These are phyloP conservation scores for Scopus umbretta DNA, from an alignment of 2,113 vertebrate species.

Conservation along the genomic window DNA sequence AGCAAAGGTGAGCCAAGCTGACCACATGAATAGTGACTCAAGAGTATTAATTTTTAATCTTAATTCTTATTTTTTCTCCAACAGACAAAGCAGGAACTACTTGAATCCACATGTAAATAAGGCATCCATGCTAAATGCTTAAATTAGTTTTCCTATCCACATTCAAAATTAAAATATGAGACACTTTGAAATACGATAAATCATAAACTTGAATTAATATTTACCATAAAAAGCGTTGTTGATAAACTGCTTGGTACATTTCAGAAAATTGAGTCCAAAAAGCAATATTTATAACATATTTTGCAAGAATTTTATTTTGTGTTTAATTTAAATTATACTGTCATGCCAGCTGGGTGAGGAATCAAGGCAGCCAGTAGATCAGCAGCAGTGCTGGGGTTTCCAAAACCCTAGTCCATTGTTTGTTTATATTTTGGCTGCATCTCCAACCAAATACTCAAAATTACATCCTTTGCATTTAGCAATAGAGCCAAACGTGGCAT, in stretches of 20 bases:
- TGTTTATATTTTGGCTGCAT: neutral
- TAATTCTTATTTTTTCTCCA: neutral
- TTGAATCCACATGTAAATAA: neutral
- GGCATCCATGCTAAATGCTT: neutral
- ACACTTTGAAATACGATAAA: neutral
- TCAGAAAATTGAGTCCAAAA: neutral
- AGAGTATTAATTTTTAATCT: neutral
- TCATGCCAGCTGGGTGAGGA: neutral
- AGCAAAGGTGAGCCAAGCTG: neutral
- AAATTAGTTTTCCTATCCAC: neutral
- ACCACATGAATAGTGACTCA: neutral
- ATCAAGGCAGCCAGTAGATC: neutral
- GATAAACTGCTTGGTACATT: neutral
- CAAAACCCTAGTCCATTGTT: neutral
- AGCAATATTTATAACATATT: neutral
- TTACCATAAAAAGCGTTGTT: neutral
- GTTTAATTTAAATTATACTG: neutral
- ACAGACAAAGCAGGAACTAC: neutral
- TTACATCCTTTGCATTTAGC: neutral
- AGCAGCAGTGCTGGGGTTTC: neutral
- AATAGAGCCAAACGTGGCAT: rapidly evolving
- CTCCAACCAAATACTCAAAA: neutral
- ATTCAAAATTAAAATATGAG: neutral
- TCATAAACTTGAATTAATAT: neutral
- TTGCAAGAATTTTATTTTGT: neutral